phyloP scores from a whole-genome alignment of 2,888 invertebrate species.

The Hyles lineata region DNA sequence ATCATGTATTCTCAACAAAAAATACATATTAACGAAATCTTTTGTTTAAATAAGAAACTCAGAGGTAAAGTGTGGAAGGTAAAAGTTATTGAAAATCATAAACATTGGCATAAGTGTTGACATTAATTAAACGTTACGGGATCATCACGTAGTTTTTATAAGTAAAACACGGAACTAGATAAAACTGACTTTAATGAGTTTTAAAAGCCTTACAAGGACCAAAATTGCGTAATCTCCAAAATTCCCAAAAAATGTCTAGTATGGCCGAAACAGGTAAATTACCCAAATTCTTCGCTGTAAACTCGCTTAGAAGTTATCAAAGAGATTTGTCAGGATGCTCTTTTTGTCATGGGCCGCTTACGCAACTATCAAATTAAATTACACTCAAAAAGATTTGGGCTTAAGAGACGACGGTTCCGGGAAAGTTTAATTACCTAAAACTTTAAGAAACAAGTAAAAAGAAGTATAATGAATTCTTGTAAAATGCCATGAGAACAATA shows the following conservation, averaged over 20 bases:
- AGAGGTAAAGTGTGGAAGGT: too few species aligned
- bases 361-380: constrained; percentile 15
- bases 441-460: neutral
- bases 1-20: too few species aligned
- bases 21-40: too few species aligned
- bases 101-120: too few species aligned
- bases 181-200: too few species aligned
- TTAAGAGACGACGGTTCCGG: neutral
- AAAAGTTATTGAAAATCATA: too few species aligned
- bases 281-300: constrained; percentile 41
- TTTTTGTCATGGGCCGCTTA: constrained; percentile 26
- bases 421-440: neutral
- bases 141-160: too few species aligned
- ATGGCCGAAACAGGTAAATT: constrained; percentile 37
- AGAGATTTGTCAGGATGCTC: constrained; percentile 29
- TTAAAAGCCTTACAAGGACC: neutral
- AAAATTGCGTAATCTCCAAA: neutral
- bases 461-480: neutral
- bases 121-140: too few species aligned
- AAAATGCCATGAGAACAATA: neutral
- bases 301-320: constrained; percentile 39
- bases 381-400: neutral
- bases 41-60: too few species aligned
- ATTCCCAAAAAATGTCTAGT: neutral
- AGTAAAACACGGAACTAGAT: too few species aligned